phyloP scores from a whole-genome alignment of 2,888 invertebrate species.

The Dynastes hyllus region DNA sequence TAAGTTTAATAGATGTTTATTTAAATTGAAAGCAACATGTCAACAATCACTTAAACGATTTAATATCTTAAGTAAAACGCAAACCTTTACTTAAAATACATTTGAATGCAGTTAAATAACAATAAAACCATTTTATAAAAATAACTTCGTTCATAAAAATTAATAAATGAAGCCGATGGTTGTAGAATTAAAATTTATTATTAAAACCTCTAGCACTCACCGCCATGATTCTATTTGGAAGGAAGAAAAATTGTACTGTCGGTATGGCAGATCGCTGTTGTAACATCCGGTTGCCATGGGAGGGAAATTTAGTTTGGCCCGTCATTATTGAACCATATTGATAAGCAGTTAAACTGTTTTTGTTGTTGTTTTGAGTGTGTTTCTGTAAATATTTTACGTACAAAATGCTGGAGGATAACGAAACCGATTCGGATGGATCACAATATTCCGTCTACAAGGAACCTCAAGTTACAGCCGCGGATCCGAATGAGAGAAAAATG shows the following conservation, averaged over 20 bases:
- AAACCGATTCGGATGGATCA: background rate
- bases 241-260: conserved; percentile 56
- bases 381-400: background rate
- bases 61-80: background rate
- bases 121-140: conserved; percentile 9
- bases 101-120: background rate
- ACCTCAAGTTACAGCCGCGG: conserved; percentile 76
- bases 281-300: conserved; percentile 58
- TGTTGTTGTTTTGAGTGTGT: background rate
- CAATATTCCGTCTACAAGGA: conserved; percentile 63
- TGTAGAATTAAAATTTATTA: conserved; percentile 54
- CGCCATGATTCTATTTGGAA: conserved; percentile 66
- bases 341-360: conserved; percentile 2
- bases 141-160: conserved; percentile 1
- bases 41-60: conserved; percentile 17
- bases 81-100: conserved; percentile 3
- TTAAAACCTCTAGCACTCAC: conserved; percentile 61
- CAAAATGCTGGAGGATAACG: conserved; percentile 35
- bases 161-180: conserved; percentile 55
- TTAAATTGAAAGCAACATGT: background rate
- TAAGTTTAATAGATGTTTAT: too few species aligned
- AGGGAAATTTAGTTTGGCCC: conserved; percentile 62
- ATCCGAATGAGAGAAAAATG: conserved; percentile 81
- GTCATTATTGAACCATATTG: conserved; percentile 20
- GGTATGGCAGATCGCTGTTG: conserved; percentile 45